Conservation (phyloP, 2,888 invertebrate species). For the Andricus quercusramuli region DNA sequence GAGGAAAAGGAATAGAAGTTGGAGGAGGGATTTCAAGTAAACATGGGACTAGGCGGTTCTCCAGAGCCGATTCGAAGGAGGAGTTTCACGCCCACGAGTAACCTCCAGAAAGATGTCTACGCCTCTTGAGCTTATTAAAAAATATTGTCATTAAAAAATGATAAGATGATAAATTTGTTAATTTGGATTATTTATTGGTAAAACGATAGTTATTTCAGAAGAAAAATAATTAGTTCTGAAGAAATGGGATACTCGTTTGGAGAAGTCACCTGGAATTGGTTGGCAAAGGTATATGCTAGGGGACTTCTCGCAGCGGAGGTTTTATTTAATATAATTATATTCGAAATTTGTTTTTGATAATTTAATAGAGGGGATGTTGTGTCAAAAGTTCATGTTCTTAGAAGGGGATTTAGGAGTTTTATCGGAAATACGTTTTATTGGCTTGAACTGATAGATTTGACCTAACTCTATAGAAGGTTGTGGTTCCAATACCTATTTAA, state of each 20-base stretch:
- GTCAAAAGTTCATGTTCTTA: no score
- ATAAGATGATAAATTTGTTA: neutral
- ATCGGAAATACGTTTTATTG: no score
- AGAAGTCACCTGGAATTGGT: neutral
- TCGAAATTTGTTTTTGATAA: no score
- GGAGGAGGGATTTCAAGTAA: constrained; percentile 44
- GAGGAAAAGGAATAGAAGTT: constrained; percentile 35
- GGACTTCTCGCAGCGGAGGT: neutral
- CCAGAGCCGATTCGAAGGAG: constrained; percentile 46
- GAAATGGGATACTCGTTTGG: neutral
- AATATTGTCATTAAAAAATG: neutral
- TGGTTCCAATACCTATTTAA: no score
- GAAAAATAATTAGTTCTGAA: neutral
- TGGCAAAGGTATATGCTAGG: neutral
- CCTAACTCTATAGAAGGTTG: no score
- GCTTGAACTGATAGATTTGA: no score
- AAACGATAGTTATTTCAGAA: neutral
- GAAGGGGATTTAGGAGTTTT: no score
- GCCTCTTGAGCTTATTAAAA: constrained; percentile 48
- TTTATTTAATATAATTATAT: no score
- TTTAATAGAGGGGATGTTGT: no score
- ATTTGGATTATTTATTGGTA: neutral
- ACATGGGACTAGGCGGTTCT: constrained; percentile 46
- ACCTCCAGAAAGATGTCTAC: neutral
- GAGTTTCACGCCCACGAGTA: constrained; percentile 50